These are phyloP conservation scores for Hormiphora californensis DNA, from an alignment of 37 sponge, comb jelly and placozoan genomes.

Conservation along the genomic window DNA sequence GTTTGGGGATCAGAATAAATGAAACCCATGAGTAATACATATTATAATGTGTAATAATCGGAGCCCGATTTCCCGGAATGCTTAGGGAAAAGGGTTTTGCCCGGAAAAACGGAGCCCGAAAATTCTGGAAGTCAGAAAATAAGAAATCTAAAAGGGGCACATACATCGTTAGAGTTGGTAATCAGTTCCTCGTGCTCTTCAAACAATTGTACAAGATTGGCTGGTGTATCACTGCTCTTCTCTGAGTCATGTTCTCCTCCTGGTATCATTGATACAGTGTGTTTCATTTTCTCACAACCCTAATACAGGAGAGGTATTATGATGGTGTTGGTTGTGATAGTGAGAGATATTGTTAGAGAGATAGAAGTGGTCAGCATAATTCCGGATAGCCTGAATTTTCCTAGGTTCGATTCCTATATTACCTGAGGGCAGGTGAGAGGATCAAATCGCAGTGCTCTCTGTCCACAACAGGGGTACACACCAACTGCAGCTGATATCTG, in stretches of 20 bases:
- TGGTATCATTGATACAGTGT: background rate
- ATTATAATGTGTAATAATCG: too few species aligned
- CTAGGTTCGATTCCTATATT: background rate
- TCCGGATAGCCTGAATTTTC: background rate
- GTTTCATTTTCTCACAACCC: constrained; percentile 55
- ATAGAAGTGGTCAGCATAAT: background rate
- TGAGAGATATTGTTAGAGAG: background rate
- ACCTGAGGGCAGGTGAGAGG: constrained; percentile 54
- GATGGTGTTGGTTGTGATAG: background rate
- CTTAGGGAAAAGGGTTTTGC: too few species aligned
- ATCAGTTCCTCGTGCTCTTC: constrained; percentile 33
- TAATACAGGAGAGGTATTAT: background rate
- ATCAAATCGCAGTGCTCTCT: constrained; percentile 49
- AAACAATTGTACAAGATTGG: constrained; percentile 21
- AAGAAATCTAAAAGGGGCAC: too few species aligned
- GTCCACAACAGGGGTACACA: constrained; percentile 50
- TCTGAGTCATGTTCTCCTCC: background rate
- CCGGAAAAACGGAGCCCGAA: too few species aligned
- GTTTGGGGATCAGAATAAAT: too few species aligned
- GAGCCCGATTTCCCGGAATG: too few species aligned
- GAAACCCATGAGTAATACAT: too few species aligned
- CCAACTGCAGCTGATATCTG: constrained; percentile 55
- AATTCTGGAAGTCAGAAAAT: too few species aligned
- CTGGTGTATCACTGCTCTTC: background rate
- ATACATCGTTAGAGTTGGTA: background rate